Conservation (phyloP, 2,888 invertebrate genomes). For the Syrphus vitripennis region DNA sequence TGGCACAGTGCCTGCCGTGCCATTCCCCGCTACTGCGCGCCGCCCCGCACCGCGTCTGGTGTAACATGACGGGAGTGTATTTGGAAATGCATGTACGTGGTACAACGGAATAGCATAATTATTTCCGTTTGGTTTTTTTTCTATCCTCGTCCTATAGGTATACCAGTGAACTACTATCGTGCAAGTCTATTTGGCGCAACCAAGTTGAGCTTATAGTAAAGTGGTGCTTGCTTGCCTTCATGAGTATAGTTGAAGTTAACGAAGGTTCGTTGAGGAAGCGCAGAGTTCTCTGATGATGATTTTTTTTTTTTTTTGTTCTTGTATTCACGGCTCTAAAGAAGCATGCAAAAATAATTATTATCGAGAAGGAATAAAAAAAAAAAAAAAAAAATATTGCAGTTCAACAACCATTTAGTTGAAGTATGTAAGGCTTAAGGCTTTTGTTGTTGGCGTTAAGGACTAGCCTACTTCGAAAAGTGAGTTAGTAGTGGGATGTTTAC, state of each 20-base stretch:
- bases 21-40: neutral
- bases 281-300: neutral
- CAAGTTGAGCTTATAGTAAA: conserved; percentile 55
- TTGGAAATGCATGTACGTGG: conserved; percentile 39
- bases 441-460: conserved; percentile 57
- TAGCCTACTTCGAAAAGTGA: conserved; percentile 39
- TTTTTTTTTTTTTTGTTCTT: neutral
- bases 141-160: neutral
- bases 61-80: neutral
- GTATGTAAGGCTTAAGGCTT: conserved; percentile 50
- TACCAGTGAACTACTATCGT: conserved; percentile 26
- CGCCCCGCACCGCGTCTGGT: no score
- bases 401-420: conserved; percentile 69
- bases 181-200: conserved; percentile 50
- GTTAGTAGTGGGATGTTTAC: conserved; percentile 45
- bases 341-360: conserved; percentile 70
- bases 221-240: conserved; percentile 54
- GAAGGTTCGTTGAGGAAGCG: conserved; percentile 48
- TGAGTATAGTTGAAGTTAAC: conserved; percentile 52
- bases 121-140: conserved; percentile 55
- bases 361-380: conserved; percentile 36
- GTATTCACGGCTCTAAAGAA: conserved; percentile 41
- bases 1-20: neutral
- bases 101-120: conserved; percentile 68
- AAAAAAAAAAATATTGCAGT: conserved; percentile 40